Base-by-base conservation (phyloP, 2,888 invertebrate species). In the Perizoma flavofasciatum region DNA sequence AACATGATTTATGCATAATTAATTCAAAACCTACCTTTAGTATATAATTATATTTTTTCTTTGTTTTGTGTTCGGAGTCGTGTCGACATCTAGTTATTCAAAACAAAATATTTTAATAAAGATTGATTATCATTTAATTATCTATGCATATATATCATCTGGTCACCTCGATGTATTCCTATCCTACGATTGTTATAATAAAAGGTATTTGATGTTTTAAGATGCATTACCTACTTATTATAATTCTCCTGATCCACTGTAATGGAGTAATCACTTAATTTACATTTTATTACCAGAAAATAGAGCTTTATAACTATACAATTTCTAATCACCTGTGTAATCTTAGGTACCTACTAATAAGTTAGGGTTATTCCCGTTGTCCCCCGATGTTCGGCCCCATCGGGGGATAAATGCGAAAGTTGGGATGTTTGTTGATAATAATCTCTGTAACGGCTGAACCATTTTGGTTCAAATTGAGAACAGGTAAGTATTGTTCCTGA, bases 1-100 rank as follows among this genome's bases (percentile, higher is more conserved):
- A 52, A 51, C 57, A 58, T 65, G 58, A 65, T 59, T 41, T 35
- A 63, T 61, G 61, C 50, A 40, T 63, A 61, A 63, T 63, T 65
- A 55, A 67, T 63, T 64, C 63, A 52, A 41, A 51, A 61, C 63
- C 53, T 51, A 55, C 60, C 49, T 61, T 52, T 40, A 50, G 35
- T 51, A 49, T 59, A 47, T 61, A 62, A 56, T 61, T 53, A 61
- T 52, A 45, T 63, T 62, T 60, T 61, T 59, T 45, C 6, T 49
- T 33, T 4, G 43, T 39, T 64, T 65, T 61, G 58, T 64, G 43
- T 60, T 11, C 22, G n/a, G 35, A 37, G 33, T 61, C 35, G 44
- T 59, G 65, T 65, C 65, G 53, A 61, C 65, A 55, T 54, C 10
- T 59, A 41, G 37, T n/a, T 44, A 41, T 51, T 41, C 22, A 51